Evolutionary conservation across 2,888 invertebrate genomes (phyloP).

Genomic region (Rhamphomyia laevipes): DNA sequence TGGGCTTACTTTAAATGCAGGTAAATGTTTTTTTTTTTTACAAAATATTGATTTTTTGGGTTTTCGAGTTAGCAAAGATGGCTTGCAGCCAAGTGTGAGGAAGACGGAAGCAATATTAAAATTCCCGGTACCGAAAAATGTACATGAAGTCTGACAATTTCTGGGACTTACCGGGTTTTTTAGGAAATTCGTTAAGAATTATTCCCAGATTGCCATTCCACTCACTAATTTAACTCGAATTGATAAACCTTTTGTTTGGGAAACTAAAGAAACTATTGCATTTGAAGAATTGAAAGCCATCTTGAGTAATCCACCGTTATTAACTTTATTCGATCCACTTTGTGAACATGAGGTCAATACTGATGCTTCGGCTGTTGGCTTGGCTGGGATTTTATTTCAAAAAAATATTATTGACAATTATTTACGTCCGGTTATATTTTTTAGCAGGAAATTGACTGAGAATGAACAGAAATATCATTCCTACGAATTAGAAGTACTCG

Average conservation of each 20-base stretch:
- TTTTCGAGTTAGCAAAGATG: background rate
- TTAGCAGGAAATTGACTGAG: background rate
- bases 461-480: background rate
- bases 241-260: background rate
- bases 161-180: background rate
- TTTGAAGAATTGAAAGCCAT: background rate
- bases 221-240: background rate
- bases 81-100: background rate
- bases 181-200: background rate
- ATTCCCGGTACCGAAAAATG: background rate
- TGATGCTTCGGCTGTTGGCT: background rate
- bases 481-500: background rate
- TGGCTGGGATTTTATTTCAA: background rate
- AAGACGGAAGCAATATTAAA: background rate
- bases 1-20: no score
- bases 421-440: background rate
- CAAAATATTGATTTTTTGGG: conserved; percentile 1
- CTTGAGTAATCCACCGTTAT: background rate
- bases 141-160: background rate
- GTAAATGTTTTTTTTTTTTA: no score
- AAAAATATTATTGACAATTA: background rate
- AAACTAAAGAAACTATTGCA: background rate
- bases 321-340: background rate
- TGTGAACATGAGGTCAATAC: background rate
- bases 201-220: background rate